A percentile compares a stretch with the other conserved stretches of the same genome.
Evolutionary conservation across 64 coral and sea anemone genomes (phyloP).

Genomic region (Montipora capricornis): DNA sequence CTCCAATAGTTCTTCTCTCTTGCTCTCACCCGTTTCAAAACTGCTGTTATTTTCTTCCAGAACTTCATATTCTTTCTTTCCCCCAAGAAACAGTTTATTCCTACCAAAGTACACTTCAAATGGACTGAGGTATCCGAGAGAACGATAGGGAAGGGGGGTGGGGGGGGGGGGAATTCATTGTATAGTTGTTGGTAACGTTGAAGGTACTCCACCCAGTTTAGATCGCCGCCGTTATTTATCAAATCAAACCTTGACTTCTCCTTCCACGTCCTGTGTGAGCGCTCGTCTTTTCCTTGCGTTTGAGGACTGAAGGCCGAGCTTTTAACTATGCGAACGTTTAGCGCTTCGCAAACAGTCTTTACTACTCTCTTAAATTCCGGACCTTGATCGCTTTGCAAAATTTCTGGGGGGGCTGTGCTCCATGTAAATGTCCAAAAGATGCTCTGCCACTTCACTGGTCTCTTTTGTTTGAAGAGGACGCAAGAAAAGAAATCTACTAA

Average conservation of each 20-base stretch:
- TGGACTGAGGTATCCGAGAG: background rate
- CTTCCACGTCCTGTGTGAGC: slow-evolving; percentile 49
- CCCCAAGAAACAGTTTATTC: background rate
- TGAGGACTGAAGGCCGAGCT: slow-evolving; percentile 36
- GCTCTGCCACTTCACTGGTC: background rate
- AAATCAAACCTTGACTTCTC: slow-evolving; percentile 25
- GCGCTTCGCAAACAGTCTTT: background rate
- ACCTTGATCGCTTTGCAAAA: background rate
- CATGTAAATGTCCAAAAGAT: background rate
- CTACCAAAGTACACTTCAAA: slow-evolving; percentile 24
- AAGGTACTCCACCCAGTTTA: slow-evolving; percentile 11
- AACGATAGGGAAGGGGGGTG: background rate
- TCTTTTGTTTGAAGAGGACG: background rate
- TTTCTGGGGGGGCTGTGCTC: background rate
- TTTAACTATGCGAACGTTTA: slow-evolving; percentile 11
- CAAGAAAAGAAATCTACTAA: background rate
- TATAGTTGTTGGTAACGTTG: background rate
- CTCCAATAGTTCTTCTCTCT: background rate
- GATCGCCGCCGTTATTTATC: background rate
- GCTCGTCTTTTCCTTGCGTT: slow-evolving; percentile 40
- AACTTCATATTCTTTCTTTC: background rate
- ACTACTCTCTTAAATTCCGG: background rate
- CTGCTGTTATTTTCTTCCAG: background rate
- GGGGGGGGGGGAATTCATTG: too few relatives aligned
- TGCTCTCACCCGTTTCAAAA: background rate